Evolutionary conservation across 2,888 invertebrate genomes (phyloP), one percentile per base, ranked within the genome.

Genomic region (Leptarthrus brevirostris): DNA sequence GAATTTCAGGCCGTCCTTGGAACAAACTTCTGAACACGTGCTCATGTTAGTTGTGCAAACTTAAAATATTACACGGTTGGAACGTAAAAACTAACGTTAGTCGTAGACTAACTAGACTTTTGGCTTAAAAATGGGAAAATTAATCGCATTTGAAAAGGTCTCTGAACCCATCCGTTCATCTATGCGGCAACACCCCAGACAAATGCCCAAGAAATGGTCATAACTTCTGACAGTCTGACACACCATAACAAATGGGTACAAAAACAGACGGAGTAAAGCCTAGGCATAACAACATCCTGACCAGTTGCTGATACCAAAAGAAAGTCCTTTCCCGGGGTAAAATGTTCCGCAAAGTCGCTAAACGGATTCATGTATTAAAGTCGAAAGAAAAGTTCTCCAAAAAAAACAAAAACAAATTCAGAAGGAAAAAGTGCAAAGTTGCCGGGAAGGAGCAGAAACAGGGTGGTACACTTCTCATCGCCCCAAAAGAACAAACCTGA

Each of bases 221-320:
- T 69, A 69, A 69, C 52, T 69, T 52, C 36, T 69, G 52, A 69
- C 69, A 52, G 24, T 49, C 52, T 69, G 69, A 69, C 69, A 52
- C 30, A 52, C 49, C 69, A 52, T 69, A 52, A 69, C 52, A 69
- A 69, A 69, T 69, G 49, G 18, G 34, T 49, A 24, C 69, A 69
- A 69, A 69, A 66, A 69, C n/a, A 34, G 22, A n/a, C 10, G 52
- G 36, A n/a, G 52, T 18, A 8, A 69, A 69, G 69, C 69, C 34
- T 69, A 69, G 52, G 69, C 69, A 52, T 30, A 34, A 69, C 69
- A 52, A 69, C 69, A 69, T 69, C 64, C 69, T 69, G 69, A 34
- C 52, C 52, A 34, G 52, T 34, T 52, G 24, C 69, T 30, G 69
- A 69, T 69, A 69, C 69, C 30, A 24, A 49, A 30, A 12, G 30